Base-by-base conservation (phyloP, 2,797 vertebrate species). In the Sparus aurata region DNA sequence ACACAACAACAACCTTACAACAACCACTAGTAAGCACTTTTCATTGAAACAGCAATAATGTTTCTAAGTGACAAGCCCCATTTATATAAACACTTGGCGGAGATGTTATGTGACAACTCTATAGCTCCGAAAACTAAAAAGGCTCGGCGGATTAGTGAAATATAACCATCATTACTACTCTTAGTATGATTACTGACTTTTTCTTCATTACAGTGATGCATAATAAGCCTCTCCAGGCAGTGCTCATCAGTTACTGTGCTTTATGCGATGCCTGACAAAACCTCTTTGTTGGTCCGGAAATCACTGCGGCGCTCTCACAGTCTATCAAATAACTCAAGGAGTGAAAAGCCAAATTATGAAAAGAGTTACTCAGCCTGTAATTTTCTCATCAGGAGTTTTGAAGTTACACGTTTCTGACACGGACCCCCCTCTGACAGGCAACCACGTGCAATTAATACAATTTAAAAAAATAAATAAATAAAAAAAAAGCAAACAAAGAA, bases 381-480 rank as follows among this genome's bases (percentile, higher is more conserved):
- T 83, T 87, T 83, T 70, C 69, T 53, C 67, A 54, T 71, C 69
- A 79, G 74, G 47, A 47, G 8, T 49, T 73, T 75, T 71, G 0
- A 79, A 77, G 73, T 79, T 12, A 64, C 25, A 65, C 1, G 47
- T 73, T 80, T 69, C 47, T 18, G 23, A 63, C 57, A 27, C 62
- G 18, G 53, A 64, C 50, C 58, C 16, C n/a, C 13, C 12, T 12
- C 27, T 4, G 27, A 59, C 16, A 41, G 12, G 45, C 25, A 61
- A 50, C 47, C 15, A 75, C 27, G 34, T 5, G 1, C 8, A 69
- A 57, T 16, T 17, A 83, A 77, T 25, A 49, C 41, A 73, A 67
- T 18, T 34, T 34, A 34, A 8, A 34, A 52, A 45, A 41, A 53
- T 3, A 59, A 20, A n/a, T n/a, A n/a, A n/a, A n/a, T n/a, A 8